A percentile compares a stretch with the other conserved stretches of the same genome.
These are phyloP conservation scores for Plectus sambesii DNA, from an alignment of 1,140 invertebrate species.

Conservation along the genomic window DNA sequence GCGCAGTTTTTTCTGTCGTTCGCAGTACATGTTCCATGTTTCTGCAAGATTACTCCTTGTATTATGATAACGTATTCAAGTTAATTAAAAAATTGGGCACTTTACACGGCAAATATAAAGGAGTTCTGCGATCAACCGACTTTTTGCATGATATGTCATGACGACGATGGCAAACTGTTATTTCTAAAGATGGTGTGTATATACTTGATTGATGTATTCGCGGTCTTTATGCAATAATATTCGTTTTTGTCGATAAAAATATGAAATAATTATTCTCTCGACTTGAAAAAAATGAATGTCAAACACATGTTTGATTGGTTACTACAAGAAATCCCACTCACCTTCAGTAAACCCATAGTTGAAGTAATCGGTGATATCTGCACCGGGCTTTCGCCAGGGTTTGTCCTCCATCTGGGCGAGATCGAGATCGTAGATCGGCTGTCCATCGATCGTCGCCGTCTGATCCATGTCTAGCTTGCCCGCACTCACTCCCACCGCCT, in stretches of 20 bases:
- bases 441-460: conserved; percentile 24
- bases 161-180: no score
- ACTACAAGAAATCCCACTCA: conserved; percentile 57
- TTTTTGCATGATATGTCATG: no score
- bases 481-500: not conserved
- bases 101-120: no score
- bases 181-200: no score
- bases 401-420: conserved; percentile 69
- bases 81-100: conserved; percentile 65
- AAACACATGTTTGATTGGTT: no score
- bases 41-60: conserved; percentile 57
- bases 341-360: conserved; percentile 46
- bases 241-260: conserved; percentile 78
- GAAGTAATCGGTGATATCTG: conserved; percentile 45
- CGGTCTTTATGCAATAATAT: conserved; percentile 43
- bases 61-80: conserved; percentile 91
- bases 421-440: conserved; percentile 41
- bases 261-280: conserved; percentile 45
- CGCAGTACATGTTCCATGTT: conserved; percentile 93
- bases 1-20: conserved; percentile 78
- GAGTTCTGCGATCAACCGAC: no score
- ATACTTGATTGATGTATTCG: no score
- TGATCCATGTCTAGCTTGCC: conserved; percentile 31
- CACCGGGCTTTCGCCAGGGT: conserved; percentile 88
- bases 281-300: conserved; percentile 94